Conservation (phyloP, 23 tunicate genomes). For the Corella eumyota region DNA sequence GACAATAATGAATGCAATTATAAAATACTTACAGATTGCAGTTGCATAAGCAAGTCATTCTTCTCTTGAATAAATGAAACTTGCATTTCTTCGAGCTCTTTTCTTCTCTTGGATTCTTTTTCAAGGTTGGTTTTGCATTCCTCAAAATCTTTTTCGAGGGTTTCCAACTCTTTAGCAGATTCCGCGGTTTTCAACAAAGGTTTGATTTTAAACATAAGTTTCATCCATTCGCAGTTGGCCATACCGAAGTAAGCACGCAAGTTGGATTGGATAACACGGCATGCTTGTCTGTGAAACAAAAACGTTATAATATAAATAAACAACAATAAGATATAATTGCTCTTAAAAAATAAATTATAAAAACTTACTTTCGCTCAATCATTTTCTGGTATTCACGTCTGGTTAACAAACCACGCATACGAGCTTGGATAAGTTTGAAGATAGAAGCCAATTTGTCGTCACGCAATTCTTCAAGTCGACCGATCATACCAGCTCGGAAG, state of each 20-base stretch:
- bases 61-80: slow-evolving; percentile 92
- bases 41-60: slow-evolving; percentile 90
- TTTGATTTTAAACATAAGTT: slow-evolving; percentile 90
- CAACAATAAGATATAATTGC: neutral
- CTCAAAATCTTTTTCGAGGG: slow-evolving; percentile 59
- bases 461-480: slow-evolving; percentile 87
- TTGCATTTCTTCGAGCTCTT: slow-evolving; percentile 92
- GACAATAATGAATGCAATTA: neutral
- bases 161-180: slow-evolving; percentile 90
- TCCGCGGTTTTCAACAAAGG: slow-evolving; percentile 94
- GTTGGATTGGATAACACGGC: slow-evolving; percentile 79
- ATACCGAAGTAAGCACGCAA: slow-evolving; percentile 78
- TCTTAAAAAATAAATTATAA: neutral
- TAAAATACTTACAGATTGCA: slow-evolving; percentile 62
- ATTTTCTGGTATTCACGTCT: slow-evolving; percentile 81
- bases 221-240: slow-evolving; percentile 96
- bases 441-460: slow-evolving; percentile 80
- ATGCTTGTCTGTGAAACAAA: slow-evolving; percentile 61
- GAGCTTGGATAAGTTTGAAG: slow-evolving; percentile 75
- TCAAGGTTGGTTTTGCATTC: slow-evolving; percentile 81
- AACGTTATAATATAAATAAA: neutral
- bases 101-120: slow-evolving; percentile 73
- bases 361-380: slow-evolving; percentile 78
- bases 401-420: slow-evolving; percentile 78
- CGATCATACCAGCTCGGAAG: slow-evolving; percentile 98